Evolutionary conservation across 2,797 vertebrate genomes (phyloP).

Genomic region (Chaetophractus vellerosus): DNA sequence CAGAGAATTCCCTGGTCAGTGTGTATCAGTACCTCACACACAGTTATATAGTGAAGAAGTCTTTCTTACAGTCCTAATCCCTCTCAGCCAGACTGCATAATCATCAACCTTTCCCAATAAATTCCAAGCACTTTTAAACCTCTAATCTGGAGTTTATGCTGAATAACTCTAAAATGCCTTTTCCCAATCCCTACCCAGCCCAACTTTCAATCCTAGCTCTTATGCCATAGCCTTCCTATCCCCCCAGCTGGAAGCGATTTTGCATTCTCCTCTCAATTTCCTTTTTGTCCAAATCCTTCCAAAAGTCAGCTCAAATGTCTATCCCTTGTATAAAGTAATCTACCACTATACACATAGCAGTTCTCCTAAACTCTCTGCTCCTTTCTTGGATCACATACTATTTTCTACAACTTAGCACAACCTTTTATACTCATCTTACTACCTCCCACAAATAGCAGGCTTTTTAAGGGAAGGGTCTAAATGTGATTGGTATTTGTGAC

Average conservation of each 20-base stretch:
- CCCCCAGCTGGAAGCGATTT: not conserved
- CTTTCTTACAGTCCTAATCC: not conserved
- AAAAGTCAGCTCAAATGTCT: not conserved
- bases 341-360: not conserved
- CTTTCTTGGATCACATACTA: not conserved
- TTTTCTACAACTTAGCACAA: slow-evolving; percentile 1
- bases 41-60: not conserved
- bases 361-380: not conserved
- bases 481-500: not conserved
- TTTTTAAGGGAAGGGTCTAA: not conserved
- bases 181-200: not conserved
- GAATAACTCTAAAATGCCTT: not conserved
- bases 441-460: not conserved
- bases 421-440: not conserved
- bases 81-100: not conserved
- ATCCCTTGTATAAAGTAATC: not conserved
- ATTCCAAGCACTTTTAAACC: not conserved
- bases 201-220: not conserved
- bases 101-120: not conserved
- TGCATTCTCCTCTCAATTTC: not conserved
- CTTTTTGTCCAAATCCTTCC: slow-evolving; percentile 16
- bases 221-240: not conserved
- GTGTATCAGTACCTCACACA: not conserved
- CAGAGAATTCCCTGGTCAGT: not conserved
- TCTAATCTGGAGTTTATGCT: not conserved